Evolutionary conservation across 1,140 invertebrate species (phyloP), one percentile per base, ranked within the genome.

Genomic region (Patella vulgata): DNA sequence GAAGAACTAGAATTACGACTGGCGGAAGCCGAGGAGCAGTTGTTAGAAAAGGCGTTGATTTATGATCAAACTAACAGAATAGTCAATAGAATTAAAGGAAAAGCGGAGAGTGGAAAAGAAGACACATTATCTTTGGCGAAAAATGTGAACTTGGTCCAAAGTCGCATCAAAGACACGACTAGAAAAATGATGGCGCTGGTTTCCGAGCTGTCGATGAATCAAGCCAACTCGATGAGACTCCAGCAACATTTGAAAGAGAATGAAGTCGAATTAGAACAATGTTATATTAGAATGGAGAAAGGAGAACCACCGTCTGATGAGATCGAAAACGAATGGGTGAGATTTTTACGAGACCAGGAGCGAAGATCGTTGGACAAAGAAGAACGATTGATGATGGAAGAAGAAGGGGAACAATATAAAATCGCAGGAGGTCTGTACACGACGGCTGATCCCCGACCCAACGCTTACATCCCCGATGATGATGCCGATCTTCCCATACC

Each of bases 401-500:
- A 80, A 43, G 79, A 84, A 39, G 81, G 82, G 31, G 75, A 79
- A 43, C 80, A 82, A 46, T 82, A 82, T 71, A 77, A 71, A 60
- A 70, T 83, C 39, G 66, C 78, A 23, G 82, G 80, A 30, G 82
- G 82, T 5, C 63, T 73, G 3, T 75, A 76, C 36, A 85, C 83
- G 8, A 82, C 82, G 25, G 84, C 84, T 11, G 82, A 84, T 52
- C 84, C 82, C 33, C 69, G 84, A 51, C 84, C 84, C 14, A 85
- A 84, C 63, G 83, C 83, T 47, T 85, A 85, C 65, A 84, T 84
- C 39, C 83, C 83, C 46, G 79, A 84, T 52, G 79, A 83, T 61
- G 82, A 84, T 48, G 77, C 62, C 44, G 83, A 85, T 59, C 70
- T 85, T 33, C 84, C 83, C 12, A 82, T 85, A 53, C 82, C 84